Base-by-base conservation (phyloP, 1,140 invertebrate species). In the Zaprionus capensis region DNA sequence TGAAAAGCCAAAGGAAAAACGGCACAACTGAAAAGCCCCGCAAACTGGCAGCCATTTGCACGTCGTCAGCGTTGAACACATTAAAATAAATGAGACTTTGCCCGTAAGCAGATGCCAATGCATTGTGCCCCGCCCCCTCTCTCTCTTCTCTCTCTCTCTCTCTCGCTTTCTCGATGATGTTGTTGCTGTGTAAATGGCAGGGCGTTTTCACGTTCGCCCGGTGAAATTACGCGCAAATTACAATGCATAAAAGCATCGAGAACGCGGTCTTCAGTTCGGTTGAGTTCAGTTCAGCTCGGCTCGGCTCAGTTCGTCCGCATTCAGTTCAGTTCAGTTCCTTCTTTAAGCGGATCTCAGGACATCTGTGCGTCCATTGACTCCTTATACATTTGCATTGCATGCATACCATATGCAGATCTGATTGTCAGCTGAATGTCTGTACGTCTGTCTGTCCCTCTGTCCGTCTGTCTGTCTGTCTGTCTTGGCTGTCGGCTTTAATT, bases 11-110 rank as follows among this genome's bases (percentile, higher is more conserved):
- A 64, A 49, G 17, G 67, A 53, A 59, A 64, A 64, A 72, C 26
- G 57, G 75, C 24, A 71, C 63, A 73, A 59, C 56, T 68, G 71
- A 78, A 82, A 87, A 78, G 66, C 75, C 63, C 72, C 56, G 34
- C 59, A 86, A 85, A 76, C 83, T 86, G 80, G 64, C 83, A 87
- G 72, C 87, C 85, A 90, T 88, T 88, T 84, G 85, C 84, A 88
- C 84, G 81, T 87, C 84, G 84, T 87, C 84, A 87, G 84, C 71
- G 81, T 76, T 85, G 85, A 88, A 81, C 85, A 78, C 84, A 88
- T 88, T 88, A 88, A 88, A 90, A 88, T 88, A 88, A 88, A 88
- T 88, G 84, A 88, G 84, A 84, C 78, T 88, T 84, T 80, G 78
- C 78, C 84, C 75, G 80, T 88, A 81, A 88, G 84, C 73, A 83